Evolutionary conservation across 2,888 invertebrate species (phyloP).

Genomic region (Acanthoscelides obtectus): DNA sequence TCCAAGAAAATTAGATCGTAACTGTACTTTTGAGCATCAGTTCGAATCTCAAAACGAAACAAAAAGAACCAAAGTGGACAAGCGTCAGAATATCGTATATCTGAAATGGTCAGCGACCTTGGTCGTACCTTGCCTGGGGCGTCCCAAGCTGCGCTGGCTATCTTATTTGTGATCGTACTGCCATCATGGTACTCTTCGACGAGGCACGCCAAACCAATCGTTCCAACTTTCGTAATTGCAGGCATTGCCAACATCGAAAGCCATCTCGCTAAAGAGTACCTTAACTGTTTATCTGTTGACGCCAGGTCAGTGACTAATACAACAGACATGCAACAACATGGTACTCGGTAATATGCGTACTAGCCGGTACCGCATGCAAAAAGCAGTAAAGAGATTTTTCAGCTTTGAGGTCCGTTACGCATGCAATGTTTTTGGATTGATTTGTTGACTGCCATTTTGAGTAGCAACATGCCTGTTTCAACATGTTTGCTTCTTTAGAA

Average conservation of each 20-base stretch:
- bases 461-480: too few species aligned
- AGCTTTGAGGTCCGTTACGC: neutral
- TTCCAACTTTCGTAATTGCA: conserved; percentile 1
- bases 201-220: conserved; percentile 2
- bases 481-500: too few species aligned
- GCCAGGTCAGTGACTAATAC: neutral
- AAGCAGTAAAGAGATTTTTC: neutral
- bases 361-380: neutral
- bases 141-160: neutral
- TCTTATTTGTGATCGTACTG: conserved; percentile 4
- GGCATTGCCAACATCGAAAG: conserved; percentile 3
- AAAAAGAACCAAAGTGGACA: neutral
- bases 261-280: neutral
- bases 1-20: too few species aligned
- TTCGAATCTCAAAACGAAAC: too few species aligned
- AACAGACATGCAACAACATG: neutral
- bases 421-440: too few species aligned
- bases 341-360: neutral
- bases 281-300: neutral
- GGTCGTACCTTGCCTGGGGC: conserved; percentile 26
- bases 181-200: conserved; percentile 3
- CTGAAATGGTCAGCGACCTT: conserved; percentile 31
- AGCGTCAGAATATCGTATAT: neutral
- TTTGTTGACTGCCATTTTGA: too few species aligned
- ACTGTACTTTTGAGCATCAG: too few species aligned